Evolutionary conservation across 2,888 invertebrate genomes (phyloP), one percentile per base, ranked within the genome.

Genomic region (Eugnorisma glareosa): DNA sequence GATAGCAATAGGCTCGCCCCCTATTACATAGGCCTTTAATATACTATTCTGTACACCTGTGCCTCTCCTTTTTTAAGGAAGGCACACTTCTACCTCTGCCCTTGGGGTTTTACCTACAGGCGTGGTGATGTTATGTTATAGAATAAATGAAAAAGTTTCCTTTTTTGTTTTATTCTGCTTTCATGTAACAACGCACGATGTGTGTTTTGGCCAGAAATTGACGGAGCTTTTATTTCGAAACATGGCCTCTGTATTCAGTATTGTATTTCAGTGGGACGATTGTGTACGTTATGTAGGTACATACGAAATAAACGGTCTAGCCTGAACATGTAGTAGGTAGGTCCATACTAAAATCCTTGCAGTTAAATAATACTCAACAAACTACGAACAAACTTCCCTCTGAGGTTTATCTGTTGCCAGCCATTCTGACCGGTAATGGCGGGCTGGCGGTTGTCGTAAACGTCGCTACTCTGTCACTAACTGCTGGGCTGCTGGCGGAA

Each of bases 381-480:
- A 67, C 48, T 48, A 75, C 24, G n/a, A 73, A 45, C 43, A 35
- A 43, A 28, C 15, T 35, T 51, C 43, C 24, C 13, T 64, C 37
- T 75, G 84, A 63, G 74, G 64, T 86, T 80, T 75, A 85, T 83
- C 59, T 63, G 61, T 45, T 18, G 45, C 24, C 48, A 35, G 63
- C 31, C 48, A 68, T 82, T 77, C 31, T 15, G 43, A n/a, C 69
- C 68, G 51, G 70, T 76, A 83, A 76, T 74, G 59, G 61, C 63
- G 67, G 74, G 8, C 72, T 59, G 40, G 28, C 28, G 59, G 61
- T 45, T 28, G 48, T 79, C 79, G 70, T 84, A 83, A 86, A 79
- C 63, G 24, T 68, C 31, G 37, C 48, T 61, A 11, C 68, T 67
- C 85, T 82, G 82, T 69, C 76, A 64, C 77, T 77, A 85, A 86